phyloP scores from a whole-genome alignment of 2,113 vertebrate genomes.

The Phaethon lepturus region DNA sequence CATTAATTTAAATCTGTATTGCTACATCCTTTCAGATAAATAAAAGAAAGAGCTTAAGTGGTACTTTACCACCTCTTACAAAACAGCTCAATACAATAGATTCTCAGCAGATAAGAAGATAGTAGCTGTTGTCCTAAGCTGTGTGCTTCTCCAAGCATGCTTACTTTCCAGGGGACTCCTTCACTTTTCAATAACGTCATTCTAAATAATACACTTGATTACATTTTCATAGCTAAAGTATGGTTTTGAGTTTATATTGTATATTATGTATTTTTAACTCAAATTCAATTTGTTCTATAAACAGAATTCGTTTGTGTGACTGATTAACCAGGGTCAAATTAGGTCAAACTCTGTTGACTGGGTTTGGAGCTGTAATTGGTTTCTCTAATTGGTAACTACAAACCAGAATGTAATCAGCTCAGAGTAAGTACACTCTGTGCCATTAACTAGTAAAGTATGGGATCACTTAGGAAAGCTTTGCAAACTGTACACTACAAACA shows the following conservation, averaged over 20 bases:
- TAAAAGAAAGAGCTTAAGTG: not conserved
- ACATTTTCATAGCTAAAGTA: not conserved
- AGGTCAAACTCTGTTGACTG: slow-evolving; percentile 43
- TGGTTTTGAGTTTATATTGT: not conserved
- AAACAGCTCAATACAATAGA: not conserved
- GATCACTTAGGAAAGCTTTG: slow-evolving; percentile 15
- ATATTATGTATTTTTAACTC: not conserved
- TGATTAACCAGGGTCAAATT: slow-evolving; percentile 38
- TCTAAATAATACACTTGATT: not conserved
- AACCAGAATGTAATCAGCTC: slow-evolving; percentile 28
- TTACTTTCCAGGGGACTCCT: not conserved
- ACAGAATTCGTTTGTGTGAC: slow-evolving; percentile 37
- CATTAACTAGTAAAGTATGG: not conserved
- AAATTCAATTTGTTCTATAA: slow-evolving; percentile 28
- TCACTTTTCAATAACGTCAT: not conserved
- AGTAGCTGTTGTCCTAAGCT: not conserved
- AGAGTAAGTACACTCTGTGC: not conserved
- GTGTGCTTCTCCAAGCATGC: not conserved
- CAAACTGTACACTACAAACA: not conserved
- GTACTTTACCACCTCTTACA: not conserved
- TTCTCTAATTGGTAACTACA: slow-evolving; percentile 55
- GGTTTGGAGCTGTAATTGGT: slow-evolving; percentile 45
- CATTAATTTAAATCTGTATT: not conserved
- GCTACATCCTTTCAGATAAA: not conserved
- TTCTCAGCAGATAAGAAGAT: not conserved